A percentile compares a stretch with the other conserved stretches of the same genome.
phyloP scores from a whole-genome alignment of 2,888 invertebrate species.

The Leptopilina syphax region DNA sequence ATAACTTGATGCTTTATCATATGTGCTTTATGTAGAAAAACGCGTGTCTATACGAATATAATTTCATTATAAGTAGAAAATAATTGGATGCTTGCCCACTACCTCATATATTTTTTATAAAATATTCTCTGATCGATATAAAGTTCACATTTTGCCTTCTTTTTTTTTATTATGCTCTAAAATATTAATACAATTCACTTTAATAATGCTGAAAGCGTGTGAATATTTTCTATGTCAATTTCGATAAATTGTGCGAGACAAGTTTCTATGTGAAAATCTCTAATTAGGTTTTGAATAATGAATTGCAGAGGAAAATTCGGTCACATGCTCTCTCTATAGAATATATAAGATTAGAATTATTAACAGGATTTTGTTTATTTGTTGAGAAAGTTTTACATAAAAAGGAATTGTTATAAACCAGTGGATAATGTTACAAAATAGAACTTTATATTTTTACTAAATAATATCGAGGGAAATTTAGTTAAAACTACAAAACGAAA shows the following conservation, averaged over 20 bases:
- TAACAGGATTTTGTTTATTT: background rate
- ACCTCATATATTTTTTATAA: background rate
- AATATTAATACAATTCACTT: conserved; percentile 1
- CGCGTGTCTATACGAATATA: too few relatives aligned
- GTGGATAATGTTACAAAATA: too few relatives aligned
- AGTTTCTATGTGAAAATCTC: background rate
- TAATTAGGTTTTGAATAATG: too few relatives aligned
- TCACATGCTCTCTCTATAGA: background rate
- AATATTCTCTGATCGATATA: background rate
- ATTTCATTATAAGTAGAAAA: conserved; percentile 1
- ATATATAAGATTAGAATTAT: background rate
- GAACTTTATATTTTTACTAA: too few relatives aligned
- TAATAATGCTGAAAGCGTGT: background rate
- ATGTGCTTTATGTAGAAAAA: too few relatives aligned
- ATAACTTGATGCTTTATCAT: too few relatives aligned
- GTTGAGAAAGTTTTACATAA: too few relatives aligned
- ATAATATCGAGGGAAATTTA: too few relatives aligned
- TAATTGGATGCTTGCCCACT: background rate
- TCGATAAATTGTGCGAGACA: background rate
- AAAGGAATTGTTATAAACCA: too few relatives aligned
- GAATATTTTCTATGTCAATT: background rate
- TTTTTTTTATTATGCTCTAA: conserved; percentile 2
- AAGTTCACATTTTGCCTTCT: background rate
- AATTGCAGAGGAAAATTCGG: too few relatives aligned
- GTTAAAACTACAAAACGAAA: too few relatives aligned